Evolutionary conservation across 2,888 invertebrate genomes (phyloP), one percentile per base, ranked within the genome.

Genomic region (Dynastes grantii): DNA sequence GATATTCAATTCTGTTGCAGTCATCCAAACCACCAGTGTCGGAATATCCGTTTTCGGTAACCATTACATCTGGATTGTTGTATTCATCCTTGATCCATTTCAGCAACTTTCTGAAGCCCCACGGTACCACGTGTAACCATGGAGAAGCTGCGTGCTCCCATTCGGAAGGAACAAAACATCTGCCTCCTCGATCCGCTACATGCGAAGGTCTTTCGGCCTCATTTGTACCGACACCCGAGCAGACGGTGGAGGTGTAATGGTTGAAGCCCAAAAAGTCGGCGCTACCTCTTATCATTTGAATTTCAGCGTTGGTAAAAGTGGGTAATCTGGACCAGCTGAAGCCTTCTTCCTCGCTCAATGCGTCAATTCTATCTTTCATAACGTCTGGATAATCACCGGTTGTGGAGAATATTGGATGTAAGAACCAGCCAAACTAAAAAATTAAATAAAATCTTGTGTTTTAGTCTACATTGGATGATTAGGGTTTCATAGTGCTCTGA

Each of bases 41-140:
- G 0, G 65, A 73, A 22, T 55, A 67, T 8, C 93, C 93, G 83
- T 93, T 93, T 85, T 94, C 94, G 0, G 93, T 93, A 13, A 93
- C 87, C 49, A 92, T 85, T 0, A 92, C 89, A 9, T 89, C 83
- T 0, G 92, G 92, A 85, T 92, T 92, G 82, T 90, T 86, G 87
- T 93, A 94, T 29, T 90, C 90, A 67, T 87, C 87, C 81, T 90
- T 91, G 22, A 94, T 89, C 91, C 92, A 93, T 86, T 91, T 92
- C 22, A 94, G 84, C 2, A 92, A 86, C 81, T 91, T 91, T 71
- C 92, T 90, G 86, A 94, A 91, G 29, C 94, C 94, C 89, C 92
- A 91, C 0, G 94, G 94, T 2, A 92, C 92, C 37, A 92, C 71
- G 8, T 55, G 65, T n/a, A 76, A 53, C 71, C 67, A 65, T 6